phyloP scores from a whole-genome alignment of 2,797 vertebrate species.

The Sebastes taczanowskii region DNA sequence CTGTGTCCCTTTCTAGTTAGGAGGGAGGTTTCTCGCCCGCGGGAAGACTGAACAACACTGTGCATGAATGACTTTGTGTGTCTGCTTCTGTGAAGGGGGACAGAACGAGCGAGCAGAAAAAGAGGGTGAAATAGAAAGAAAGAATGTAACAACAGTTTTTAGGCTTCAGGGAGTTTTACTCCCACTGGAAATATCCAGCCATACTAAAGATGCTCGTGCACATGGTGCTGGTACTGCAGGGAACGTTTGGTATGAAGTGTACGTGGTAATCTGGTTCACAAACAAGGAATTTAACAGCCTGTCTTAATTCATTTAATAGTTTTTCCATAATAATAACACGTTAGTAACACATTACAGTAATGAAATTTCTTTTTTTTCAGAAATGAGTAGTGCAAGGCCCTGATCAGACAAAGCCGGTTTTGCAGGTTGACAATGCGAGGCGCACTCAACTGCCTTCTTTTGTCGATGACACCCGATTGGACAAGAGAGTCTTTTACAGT shows the following conservation, averaged over 20 bases:
- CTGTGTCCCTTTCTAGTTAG: conserved; percentile 36
- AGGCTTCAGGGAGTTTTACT: not conserved
- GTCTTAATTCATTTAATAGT: no score
- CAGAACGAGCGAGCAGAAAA: not conserved
- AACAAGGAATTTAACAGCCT: not conserved
- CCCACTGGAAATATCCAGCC: not conserved
- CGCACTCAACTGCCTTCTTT: no score
- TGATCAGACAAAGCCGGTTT: not conserved
- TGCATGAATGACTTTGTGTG: conserved; percentile 30
- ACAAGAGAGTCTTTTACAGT: no score
- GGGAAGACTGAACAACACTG: conserved; percentile 23
- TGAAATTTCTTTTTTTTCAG: no score
- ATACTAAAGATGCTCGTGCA: not conserved
- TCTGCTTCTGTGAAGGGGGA: not conserved
- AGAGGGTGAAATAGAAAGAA: not conserved
- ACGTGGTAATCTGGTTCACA: not conserved
- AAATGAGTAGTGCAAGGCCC: not conserved
- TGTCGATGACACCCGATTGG: no score
- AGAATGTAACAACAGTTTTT: not conserved
- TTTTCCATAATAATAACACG: no score
- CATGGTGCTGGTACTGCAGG: not conserved
- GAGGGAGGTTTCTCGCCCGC: conserved; percentile 32
- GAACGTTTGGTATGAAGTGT: not conserved
- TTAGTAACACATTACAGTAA: no score
- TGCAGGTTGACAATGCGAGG: no score